Percentiles rank a stretch among this genome's conserved stretches.
phyloP scores from a whole-genome alignment of 2,797 vertebrate species.

The Rhinella marina region DNA sequence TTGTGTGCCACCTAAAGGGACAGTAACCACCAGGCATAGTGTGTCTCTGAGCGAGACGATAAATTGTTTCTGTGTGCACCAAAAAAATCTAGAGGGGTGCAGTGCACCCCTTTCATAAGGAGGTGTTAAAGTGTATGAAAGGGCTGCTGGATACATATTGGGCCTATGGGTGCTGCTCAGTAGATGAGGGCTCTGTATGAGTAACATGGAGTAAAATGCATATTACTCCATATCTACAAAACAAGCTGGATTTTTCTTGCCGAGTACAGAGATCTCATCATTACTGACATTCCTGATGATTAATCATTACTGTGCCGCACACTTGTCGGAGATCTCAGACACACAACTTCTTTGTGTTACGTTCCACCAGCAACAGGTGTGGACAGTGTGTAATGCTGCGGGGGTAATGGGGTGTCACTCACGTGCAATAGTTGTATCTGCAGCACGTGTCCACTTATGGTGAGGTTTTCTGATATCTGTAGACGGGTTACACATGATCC shows the following conservation, averaged over 20 bases:
- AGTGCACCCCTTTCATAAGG: too few relatives aligned
- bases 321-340: slow-evolving; percentile 7
- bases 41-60: too few relatives aligned
- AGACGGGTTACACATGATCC: background rate
- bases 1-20: too few relatives aligned
- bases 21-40: too few relatives aligned
- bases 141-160: too few relatives aligned
- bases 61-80: too few relatives aligned
- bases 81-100: too few relatives aligned
- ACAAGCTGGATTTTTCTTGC: background rate
- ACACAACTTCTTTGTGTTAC: slow-evolving; percentile 4
- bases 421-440: background rate
- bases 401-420: background rate
- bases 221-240: background rate
- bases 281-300: background rate
- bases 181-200: background rate
- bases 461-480: background rate
- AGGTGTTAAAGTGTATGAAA: too few relatives aligned
- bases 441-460: background rate
- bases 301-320: background rate
- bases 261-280: background rate
- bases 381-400: background rate
- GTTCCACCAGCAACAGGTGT: background rate
- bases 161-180: background rate
- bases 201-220: too few relatives aligned